Evolutionary conservation across 2,797 vertebrate species (phyloP), one percentile per base, ranked within the genome.

Genomic region (Xyrichtys novacula): DNA sequence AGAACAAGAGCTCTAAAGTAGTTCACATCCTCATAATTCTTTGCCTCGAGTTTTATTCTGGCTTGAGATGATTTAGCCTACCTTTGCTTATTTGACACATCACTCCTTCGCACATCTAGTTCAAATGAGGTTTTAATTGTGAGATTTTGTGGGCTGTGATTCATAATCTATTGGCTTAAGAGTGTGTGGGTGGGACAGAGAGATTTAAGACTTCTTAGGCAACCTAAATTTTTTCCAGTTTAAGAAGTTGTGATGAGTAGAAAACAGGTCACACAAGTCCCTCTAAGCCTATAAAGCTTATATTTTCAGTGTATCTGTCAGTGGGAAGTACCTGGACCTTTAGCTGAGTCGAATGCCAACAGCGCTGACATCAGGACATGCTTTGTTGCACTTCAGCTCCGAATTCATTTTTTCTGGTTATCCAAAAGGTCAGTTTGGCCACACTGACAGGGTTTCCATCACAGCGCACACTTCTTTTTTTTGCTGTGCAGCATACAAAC

Each of bases 401-500:
- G 20, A 66, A 74, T 59, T 54, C 38, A 56, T 72, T 64, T 49
- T 54, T 71, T 44, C 39, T 57, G 46, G 17, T 63, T 69, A 49
- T 67, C 68, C 19, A 28, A 49, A 84, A 82, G 78, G 73, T 80
- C 76, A 82, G 20, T 64, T 58, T 72, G 49, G 67, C 53, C 48
- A 44, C 55, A 48, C 49, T 73, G 70, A 71, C 59, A 52, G 43
- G 31, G 16, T 28, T 76, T 85, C 80, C 52, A 60, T 58, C 47
- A 43, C 9, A 19, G 61, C 65, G 44, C 48, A 40, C 34, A 48
- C 10, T 14, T 39, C 48, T 49, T 31, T 44, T 40, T 6, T 44
- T 40, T 6, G 5, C 19, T 55, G 43, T 43, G 43, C 39, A 34
- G 15, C 55, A 44, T 17, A 12, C 17, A n/a, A 50, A 23, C 39